These are phyloP conservation scores for Tolmerus cingulatus DNA, from an alignment of 2,888 invertebrate genomes.

Conservation along the genomic window DNA sequence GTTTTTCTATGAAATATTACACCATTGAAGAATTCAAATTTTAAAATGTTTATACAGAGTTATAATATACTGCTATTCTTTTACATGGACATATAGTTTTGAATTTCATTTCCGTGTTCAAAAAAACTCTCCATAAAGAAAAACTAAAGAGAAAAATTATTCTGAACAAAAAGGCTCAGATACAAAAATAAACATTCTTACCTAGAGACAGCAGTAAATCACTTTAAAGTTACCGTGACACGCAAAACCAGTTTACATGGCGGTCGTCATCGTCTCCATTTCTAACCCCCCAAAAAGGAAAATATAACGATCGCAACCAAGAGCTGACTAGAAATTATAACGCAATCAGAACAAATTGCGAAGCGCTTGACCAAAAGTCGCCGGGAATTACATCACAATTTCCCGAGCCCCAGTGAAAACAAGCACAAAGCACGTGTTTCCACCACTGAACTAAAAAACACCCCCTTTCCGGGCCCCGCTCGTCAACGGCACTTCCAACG, in stretches of 20 bases:
- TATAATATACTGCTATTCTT: no score
- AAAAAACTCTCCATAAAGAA: not conserved
- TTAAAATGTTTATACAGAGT: no score
- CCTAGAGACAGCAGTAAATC: not conserved
- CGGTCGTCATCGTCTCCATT: not conserved
- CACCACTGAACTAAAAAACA: not conserved
- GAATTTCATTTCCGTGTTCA: not conserved
- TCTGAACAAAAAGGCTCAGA: not conserved
- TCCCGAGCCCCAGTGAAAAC: not conserved
- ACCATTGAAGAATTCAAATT: no score
- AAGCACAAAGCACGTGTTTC: slow-evolving; percentile 10
- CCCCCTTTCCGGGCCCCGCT: not conserved
- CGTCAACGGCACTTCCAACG: not conserved
- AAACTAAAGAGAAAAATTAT: not conserved
- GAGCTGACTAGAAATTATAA: not conserved
- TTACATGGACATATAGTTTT: no score
- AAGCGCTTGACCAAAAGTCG: not conserved
- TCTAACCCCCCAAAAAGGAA: not conserved
- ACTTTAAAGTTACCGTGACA: not conserved
- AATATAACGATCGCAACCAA: not conserved
- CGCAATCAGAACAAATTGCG: slow-evolving; percentile 5
- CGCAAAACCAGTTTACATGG: not conserved
- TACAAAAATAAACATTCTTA: not conserved
- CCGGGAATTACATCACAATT: slow-evolving; percentile 7
- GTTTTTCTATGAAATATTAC: no score